phyloP scores from a whole-genome alignment of 2,797 vertebrate species.

The Fundulus diaphanus region DNA sequence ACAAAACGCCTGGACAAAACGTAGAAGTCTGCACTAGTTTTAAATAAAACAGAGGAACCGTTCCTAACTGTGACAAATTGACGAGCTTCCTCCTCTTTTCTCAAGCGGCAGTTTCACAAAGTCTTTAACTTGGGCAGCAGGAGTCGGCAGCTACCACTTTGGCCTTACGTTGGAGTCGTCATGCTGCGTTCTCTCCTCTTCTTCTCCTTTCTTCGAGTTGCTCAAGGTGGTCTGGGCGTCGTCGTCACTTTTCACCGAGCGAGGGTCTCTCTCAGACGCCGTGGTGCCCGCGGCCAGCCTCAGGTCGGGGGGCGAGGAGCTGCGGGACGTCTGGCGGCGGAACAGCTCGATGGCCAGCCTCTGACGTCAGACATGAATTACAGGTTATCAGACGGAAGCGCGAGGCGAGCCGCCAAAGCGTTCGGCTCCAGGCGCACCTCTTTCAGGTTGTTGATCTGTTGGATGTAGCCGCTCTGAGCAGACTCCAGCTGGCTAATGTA shows the following conservation, averaged over 20 bases:
- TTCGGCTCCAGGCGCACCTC: conserved; percentile 79
- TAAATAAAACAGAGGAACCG: no score
- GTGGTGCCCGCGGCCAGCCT: conserved; percentile 85
- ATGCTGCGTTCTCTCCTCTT: conserved; percentile 88
- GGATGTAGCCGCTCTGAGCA: conserved; percentile 93
- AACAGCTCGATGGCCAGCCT: conserved; percentile 95
- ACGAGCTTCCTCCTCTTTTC: no score
- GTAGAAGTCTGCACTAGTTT: no score
- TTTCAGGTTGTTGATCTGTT: conserved; percentile 98
- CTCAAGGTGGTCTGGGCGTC: conserved; percentile 74
- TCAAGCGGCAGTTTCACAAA: no score
- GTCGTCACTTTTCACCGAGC: conserved; percentile 83
- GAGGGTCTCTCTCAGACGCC: conserved; percentile 86
- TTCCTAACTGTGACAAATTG: no score
- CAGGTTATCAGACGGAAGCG: neutral
- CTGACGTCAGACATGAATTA: conserved; percentile 69
- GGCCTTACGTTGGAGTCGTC: conserved; percentile 92
- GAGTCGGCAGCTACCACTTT: neutral
- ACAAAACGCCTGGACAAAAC: no score
- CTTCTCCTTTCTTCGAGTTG: conserved; percentile 79
- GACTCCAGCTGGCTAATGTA: conserved; percentile 97
- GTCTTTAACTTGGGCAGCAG: neutral
- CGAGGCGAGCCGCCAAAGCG: neutral
- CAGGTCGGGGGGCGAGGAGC: conserved; percentile 90
- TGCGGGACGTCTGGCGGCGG: conserved; percentile 91